Evolutionary conservation across 2,888 invertebrate species (phyloP), one percentile per base, ranked within the genome.

Genomic region (Hecatera dysodea): DNA sequence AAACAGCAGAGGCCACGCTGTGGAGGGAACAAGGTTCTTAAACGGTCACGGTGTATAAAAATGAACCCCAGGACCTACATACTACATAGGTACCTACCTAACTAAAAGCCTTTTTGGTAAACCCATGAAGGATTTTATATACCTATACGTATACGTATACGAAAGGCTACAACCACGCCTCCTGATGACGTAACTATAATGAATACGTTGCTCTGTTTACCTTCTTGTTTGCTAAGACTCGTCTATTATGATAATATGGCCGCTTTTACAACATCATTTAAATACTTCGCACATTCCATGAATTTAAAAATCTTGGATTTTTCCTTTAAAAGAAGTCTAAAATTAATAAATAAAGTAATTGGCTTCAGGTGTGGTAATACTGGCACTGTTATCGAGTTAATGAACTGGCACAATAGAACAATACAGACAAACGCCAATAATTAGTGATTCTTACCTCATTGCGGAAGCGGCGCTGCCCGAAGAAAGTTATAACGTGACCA

Each of bases 1-100:
- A 98, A 98, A 96, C 98, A 98, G 97, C 98, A 98, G 89, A 98
- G 97, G 90, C 97, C 98, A 88, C 98, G 97, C 98, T 98, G 97
- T 11, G 72, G 69, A 83, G 5, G 24, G 69, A 56, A 59, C n/a
- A 39, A 24, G 15, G 22, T 36, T 36, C 15, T 57, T 53, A 15
- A 15, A 15, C 12, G 39, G 39, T 39, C 15, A 39, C 15, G 15
- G 39, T 39, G 15, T 4, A 39, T 39, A 39, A n/a, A n/a, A n/a
- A n/a, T n/a, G n/a, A n/a, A n/a, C n/a, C n/a, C n/a, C n/a, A n/a
- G n/a, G n/a, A n/a, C n/a, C n/a, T n/a, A n/a, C n/a, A n/a, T n/a
- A n/a, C 9, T n/a, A n/a, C n/a, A n/a, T n/a, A n/a, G n/a, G n/a
- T n/a, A n/a, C n/a, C n/a, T n/a, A n/a, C n/a, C n/a, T n/a, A n/a